Conservation (phyloP, 2,113 vertebrate genomes). For the Catharus minimus region DNA sequence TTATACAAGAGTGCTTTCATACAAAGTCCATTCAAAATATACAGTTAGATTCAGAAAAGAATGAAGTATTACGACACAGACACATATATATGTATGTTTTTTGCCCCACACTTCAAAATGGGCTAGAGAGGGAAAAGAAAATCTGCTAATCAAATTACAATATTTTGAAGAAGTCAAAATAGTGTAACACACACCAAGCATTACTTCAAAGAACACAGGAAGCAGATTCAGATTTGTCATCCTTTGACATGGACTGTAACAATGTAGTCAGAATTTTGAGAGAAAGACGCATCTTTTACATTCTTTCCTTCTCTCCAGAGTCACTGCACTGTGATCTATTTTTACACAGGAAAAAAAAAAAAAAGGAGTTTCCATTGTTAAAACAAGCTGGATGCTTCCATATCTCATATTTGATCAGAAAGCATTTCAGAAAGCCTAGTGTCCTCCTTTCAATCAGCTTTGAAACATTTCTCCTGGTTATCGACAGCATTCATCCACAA, state of each 20-base stretch:
- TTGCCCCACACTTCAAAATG: neutral
- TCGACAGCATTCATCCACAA: neutral
- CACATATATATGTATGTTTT: neutral
- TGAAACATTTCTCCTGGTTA: constrained; percentile 13
- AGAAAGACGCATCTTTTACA: neutral
- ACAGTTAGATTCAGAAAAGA: neutral
- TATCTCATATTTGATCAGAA: constrained; percentile 36
- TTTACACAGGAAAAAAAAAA: constrained; percentile 36
- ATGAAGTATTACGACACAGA: neutral
- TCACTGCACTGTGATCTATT: constrained; percentile 46
- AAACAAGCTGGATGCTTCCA: constrained; percentile 48
- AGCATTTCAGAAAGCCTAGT: constrained; percentile 34
- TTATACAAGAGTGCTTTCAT: neutral
- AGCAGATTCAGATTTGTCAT: constrained; percentile 28
- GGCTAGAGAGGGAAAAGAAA: neutral
- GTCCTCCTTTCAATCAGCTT: constrained; percentile 38
- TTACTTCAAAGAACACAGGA: constrained; percentile 40
- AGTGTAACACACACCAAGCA: neutral
- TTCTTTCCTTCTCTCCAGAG: constrained; percentile 30
- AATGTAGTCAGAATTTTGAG: constrained; percentile 18
- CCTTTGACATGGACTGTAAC: constrained; percentile 40
- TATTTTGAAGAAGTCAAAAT: constrained; percentile 10
- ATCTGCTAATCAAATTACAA: constrained; percentile 34
- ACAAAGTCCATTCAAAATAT: neutral
- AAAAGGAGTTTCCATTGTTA: constrained; percentile 57